Conservation (phyloP, 2,113 vertebrate species). For the Mobula hypostoma region DNA sequence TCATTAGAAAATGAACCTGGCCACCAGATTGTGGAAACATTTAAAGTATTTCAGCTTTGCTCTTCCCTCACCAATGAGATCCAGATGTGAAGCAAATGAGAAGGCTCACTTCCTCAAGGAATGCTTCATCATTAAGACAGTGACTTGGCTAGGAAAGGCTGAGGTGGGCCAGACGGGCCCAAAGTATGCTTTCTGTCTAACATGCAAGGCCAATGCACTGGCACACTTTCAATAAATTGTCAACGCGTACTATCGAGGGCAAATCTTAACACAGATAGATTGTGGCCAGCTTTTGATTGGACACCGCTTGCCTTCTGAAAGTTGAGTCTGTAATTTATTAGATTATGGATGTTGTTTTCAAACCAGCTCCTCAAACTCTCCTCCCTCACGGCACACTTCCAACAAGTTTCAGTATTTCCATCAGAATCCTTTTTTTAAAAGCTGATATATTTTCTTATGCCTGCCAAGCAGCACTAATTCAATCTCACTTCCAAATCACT, state of each 20-base stretch:
- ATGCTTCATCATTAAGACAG: slow-evolving; percentile 7
- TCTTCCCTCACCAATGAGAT: slow-evolving; percentile 22
- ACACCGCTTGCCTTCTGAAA: slow-evolving; percentile 2
- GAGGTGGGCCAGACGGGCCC: not conserved
- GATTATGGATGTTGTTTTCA: slow-evolving; percentile 19
- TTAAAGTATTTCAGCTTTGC: slow-evolving; percentile 26
- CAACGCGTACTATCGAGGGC: not conserved
- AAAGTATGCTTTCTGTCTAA: not conserved
- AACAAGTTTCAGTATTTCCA: slow-evolving; percentile 7
- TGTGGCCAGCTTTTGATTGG: not conserved
- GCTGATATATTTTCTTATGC: not conserved
- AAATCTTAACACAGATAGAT: not conserved
- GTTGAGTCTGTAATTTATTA: slow-evolving; percentile 20
- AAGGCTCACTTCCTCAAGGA: slow-evolving; percentile 18
- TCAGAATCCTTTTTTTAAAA: not conserved
- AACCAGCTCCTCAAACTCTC: not conserved
- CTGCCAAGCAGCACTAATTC: not conserved
- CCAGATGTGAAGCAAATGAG: slow-evolving; percentile 13
- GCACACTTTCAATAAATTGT: not conserved
- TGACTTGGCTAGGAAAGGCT: not conserved
- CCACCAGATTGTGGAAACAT: slow-evolving; percentile 15
- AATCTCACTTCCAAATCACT: not conserved
- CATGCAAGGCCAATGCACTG: not conserved
- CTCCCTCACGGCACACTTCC: not conserved
- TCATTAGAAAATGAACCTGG: not conserved